These are phyloP conservation scores for Tetranychus urticae DNA, from an alignment of 1,140 invertebrate genomes.

Conservation along the genomic window DNA sequence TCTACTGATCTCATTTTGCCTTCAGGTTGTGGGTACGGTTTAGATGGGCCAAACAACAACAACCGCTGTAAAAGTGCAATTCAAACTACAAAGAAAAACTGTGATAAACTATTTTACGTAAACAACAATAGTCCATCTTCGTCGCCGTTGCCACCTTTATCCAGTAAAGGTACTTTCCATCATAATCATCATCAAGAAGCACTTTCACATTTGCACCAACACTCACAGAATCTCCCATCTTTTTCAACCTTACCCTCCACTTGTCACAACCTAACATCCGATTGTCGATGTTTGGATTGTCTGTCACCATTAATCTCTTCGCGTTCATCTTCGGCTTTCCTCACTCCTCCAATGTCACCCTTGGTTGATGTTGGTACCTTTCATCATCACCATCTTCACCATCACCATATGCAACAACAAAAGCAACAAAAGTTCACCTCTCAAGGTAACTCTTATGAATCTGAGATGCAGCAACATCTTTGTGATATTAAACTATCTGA, in stretches of 20 bases:
- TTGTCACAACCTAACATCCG: background rate
- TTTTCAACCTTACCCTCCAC: background rate
- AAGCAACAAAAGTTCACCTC: too few relatives aligned
- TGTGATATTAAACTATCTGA: too few relatives aligned
- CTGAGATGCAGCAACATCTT: too few relatives aligned
- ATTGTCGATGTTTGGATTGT: background rate
- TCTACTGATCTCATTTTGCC: constrained; percentile 9
- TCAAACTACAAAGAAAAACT: background rate
- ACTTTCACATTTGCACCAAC: too few relatives aligned
- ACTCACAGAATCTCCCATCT: too few relatives aligned
- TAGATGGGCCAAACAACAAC: constrained; percentile 6
- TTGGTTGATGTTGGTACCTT: constrained; percentile 3
- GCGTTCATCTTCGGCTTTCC: constrained; percentile 5
- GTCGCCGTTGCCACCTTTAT: constrained; percentile 4
- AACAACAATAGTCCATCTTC: background rate
- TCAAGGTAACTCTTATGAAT: too few relatives aligned
- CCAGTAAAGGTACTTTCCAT: constrained; percentile 1
- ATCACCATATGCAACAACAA: too few relatives aligned
- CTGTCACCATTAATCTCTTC: background rate
- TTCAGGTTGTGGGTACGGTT: constrained; percentile 17
- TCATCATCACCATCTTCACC: too few relatives aligned
- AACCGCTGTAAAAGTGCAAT: background rate
- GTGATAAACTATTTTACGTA: background rate
- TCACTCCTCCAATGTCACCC: constrained; percentile 7
- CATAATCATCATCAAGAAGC: background rate